Conservation (phyloP, 2,888 invertebrate species). For the Pantelozetes paolii region DNA sequence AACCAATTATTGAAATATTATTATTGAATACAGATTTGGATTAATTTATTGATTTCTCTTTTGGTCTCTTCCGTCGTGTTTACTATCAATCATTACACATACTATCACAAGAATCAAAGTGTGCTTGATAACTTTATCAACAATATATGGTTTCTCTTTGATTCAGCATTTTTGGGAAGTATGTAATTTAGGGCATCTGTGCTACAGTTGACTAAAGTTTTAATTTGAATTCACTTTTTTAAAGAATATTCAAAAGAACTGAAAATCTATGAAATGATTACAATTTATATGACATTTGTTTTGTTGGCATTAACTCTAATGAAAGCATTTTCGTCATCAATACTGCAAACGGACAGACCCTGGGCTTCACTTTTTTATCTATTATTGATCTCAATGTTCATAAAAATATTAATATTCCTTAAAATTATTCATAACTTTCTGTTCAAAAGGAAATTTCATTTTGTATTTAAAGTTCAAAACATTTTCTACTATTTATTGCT, state of each 20-base stretch:
- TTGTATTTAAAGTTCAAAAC: too few species aligned
- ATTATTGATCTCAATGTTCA: too few species aligned
- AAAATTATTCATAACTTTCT: too few species aligned
- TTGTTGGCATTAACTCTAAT: neutral
- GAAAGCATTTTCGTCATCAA: neutral
- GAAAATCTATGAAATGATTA: neutral
- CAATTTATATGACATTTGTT: neutral
- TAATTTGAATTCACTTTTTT: neutral
- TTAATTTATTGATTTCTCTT: neutral
- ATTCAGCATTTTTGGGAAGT: neutral
- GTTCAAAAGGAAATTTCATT: too few species aligned
- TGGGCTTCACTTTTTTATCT: too few species aligned
- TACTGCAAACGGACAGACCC: too few species aligned
- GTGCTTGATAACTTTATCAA: neutral
- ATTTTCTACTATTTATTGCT: too few species aligned
- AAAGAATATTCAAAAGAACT: too few species aligned
- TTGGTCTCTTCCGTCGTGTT: neutral
- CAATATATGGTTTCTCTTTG: neutral
- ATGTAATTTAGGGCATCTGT: neutral
- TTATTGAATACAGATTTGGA: slow-evolving; percentile 5
- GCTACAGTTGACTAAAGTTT: neutral
- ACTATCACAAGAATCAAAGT: neutral
- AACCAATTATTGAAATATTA: neutral
- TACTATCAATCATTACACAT: neutral
- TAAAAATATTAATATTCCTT: too few species aligned